phyloP scores from a whole-genome alignment of 2,113 vertebrate genomes.

The Pluvialis apricaria region DNA sequence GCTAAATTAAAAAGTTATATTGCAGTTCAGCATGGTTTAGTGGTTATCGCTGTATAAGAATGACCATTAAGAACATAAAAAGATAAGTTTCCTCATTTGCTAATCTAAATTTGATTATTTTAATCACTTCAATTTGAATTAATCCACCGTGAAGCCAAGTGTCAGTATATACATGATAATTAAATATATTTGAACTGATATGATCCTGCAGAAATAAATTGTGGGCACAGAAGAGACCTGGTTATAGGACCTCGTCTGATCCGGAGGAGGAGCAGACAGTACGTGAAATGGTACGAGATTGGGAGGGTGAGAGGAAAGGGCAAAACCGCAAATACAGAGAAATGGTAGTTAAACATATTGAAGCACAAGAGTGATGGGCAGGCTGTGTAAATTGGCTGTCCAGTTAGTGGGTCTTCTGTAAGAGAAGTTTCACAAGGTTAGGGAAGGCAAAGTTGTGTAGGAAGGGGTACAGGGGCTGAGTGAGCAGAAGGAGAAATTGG shows the following conservation, averaged over 20 bases:
- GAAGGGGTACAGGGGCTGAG: neutral
- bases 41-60: neutral
- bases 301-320: neutral
- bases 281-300: neutral
- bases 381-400: neutral
- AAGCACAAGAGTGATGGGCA: neutral
- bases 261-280: neutral
- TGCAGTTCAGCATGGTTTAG: neutral
- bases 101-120: constrained; percentile 49
- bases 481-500: neutral
- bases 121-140: constrained; percentile 39
- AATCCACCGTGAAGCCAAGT: constrained; percentile 30
- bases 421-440: neutral
- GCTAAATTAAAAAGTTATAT: neutral
- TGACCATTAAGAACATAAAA: constrained; percentile 32
- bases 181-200: neutral
- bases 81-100: constrained; percentile 25
- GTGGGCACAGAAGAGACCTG: neutral
- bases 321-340: neutral
- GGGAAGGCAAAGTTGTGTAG: neutral
- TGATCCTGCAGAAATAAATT: neutral
- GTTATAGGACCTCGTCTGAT: neutral
- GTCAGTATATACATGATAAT: constrained; percentile 8
- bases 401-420: neutral
- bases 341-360: neutral